Base-by-base conservation (phyloP, 2,888 invertebrate genomes). In the Heliconius charithonia region DNA sequence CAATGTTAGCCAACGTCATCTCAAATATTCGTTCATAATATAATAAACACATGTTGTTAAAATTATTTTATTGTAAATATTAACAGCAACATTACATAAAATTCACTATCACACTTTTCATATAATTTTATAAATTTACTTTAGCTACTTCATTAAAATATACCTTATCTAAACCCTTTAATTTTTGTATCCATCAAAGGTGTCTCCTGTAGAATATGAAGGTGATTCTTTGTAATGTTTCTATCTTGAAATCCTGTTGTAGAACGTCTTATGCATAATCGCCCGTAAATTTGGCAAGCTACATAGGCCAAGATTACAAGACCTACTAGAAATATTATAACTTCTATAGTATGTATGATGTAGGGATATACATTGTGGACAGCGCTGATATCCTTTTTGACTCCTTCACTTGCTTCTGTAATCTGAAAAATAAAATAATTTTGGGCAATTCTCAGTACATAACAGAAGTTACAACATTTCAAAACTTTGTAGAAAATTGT, bases 281-380 rank as follows among this genome's bases (percentile, higher is more conserved):
- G 82, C 76, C 83, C 81, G 32, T 82, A 83, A 1, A 86, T 65
- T 7, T 83, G 78, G 0, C 85, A 81, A 10, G 84, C 80, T 1
- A 87, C 83, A 63, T 85, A 82, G 0, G 80, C 80, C 13, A 92
- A 62, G 1, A 91, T 76, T 0, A 62, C 32, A 7, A 87, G 12
- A 0, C 90, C 88, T 0, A 81, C 59, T 1, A 88, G 1, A 16
- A 86, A 75, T 1, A 88, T 71, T 0, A 82, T 13, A 37, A 85
- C 81, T 79, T 89, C 85, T 0, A 87, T 12, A 2, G 82, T 79
- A 13, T 89, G 56, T 10, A 90, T 22, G 0, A 87, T 27, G 32
- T 83, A 83, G 0, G 92, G 92, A 0, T 83, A 87, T 45, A 85
- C 83, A 10, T 86, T 79, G 83, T 91, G 89, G 3, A 90, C 83